Conservation (phyloP, 2,797 vertebrate genomes). For the Coregonus ussuriensis region DNA sequence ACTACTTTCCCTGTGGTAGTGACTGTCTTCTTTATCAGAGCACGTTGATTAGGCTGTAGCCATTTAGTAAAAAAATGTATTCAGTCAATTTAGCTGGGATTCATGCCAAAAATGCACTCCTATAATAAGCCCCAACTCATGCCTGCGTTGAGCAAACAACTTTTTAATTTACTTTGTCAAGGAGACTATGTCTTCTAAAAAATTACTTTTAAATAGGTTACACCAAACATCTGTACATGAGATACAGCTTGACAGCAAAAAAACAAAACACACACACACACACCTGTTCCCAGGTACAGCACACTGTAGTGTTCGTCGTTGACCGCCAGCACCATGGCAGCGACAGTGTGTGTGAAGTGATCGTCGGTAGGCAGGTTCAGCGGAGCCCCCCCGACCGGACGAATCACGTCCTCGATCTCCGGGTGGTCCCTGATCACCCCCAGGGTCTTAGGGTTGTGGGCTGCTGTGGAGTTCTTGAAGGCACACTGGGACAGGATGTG, state of each 20-base stretch:
- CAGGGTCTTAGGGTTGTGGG: constrained; percentile 71
- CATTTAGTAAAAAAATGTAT: not conserved
- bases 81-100: not conserved
- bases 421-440: constrained; percentile 77
- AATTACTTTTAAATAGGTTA: not conserved
- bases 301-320: constrained; percentile 80
- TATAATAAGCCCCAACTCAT: not conserved
- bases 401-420: constrained; percentile 80
- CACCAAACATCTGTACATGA: not conserved
- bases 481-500: constrained; percentile 63
- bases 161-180: not conserved
- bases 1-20: constrained; percentile 11
- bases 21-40: constrained; percentile 48
- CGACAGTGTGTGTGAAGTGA: constrained; percentile 78
- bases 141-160: not conserved
- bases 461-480: constrained; percentile 60
- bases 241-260: not conserved
- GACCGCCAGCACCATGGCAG: constrained; percentile 74
- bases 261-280: constrained; percentile 10
- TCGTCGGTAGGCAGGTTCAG: constrained; percentile 78
- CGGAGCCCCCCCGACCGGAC: constrained; percentile 72
- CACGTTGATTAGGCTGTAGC: not conserved
- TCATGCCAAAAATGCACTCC: not conserved
- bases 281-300: constrained; percentile 83
- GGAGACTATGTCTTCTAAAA: not conserved